Conservation (phyloP, 1,140 invertebrate species). For the Papilio polytes region DNA sequence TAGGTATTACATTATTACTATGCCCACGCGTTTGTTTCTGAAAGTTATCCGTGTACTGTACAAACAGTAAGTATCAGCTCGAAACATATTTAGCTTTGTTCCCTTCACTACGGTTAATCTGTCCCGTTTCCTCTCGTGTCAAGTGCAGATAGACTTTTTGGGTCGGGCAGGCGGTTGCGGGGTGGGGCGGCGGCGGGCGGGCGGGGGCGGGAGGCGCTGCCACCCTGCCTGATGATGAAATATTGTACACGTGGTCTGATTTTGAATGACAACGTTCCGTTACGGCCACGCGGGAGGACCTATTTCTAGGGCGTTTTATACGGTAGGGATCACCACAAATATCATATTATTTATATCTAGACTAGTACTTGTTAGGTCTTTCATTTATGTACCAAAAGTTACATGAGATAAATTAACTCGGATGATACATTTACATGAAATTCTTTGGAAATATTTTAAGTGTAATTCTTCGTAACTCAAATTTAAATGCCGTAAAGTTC, state of each 20-base stretch:
- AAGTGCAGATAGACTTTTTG: conserved; percentile 83
- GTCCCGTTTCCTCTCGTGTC: conserved; percentile 81
- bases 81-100: conserved; percentile 84
- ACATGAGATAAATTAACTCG: background rate
- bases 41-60: conserved; percentile 59
- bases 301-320: conserved; percentile 72
- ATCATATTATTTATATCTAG: conserved; percentile 62
- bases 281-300: conserved; percentile 66
- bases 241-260: conserved; percentile 88
- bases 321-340: conserved; percentile 69
- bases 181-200: conserved; percentile 38
- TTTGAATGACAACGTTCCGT: conserved; percentile 86
- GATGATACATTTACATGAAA: background rate
- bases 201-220: conserved; percentile 47
- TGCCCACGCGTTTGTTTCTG: conserved; percentile 43
- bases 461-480: background rate
- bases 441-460: background rate
- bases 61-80: conserved; percentile 75
- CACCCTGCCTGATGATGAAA: conserved; percentile 85
- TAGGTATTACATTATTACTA: background rate
- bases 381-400: background rate
- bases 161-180: conserved; percentile 55
- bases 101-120: conserved; percentile 83
- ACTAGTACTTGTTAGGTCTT: conserved; percentile 42
- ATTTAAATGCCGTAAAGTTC: background rate